Evolutionary conservation across 2,888 invertebrate genomes (phyloP).

Genomic region (Fissipunctia ypsillon): DNA sequence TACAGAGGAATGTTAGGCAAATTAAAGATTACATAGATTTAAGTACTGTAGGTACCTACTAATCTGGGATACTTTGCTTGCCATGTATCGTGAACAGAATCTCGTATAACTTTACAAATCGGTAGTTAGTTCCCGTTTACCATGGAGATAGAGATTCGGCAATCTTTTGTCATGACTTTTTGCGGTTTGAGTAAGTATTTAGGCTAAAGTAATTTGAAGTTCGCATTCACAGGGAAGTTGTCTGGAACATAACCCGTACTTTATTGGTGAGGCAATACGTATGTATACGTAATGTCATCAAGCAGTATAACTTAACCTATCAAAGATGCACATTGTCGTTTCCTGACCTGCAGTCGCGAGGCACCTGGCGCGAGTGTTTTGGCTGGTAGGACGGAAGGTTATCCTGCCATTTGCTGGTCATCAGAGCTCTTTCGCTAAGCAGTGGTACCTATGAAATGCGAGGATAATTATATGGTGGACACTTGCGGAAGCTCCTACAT

Average conservation of each 20-base stretch:
- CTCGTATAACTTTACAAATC: neutral
- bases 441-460: conserved; percentile 44
- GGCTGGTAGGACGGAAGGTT: conserved; percentile 46
- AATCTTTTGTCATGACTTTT: neutral
- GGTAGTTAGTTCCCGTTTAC: neutral
- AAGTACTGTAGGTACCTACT: no score
- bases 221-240: neutral
- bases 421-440: conserved; percentile 49
- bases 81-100: neutral
- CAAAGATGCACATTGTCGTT: conserved; percentile 25
- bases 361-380: conserved; percentile 36
- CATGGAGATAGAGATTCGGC: neutral
- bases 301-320: conserved; percentile 3
- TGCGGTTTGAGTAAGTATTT: neutral
- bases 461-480: conserved; percentile 29
- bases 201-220: neutral
- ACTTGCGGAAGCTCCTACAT: neutral
- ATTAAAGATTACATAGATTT: neutral
- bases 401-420: conserved; percentile 54
- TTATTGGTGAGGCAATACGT: neutral
- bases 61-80: neutral
- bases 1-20: neutral
- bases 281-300: neutral
- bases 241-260: neutral
- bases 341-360: conserved; percentile 34